These are phyloP conservation scores for Phyllotreta cruciferae DNA, from an alignment of 2,888 invertebrate species.

Conservation along the genomic window DNA sequence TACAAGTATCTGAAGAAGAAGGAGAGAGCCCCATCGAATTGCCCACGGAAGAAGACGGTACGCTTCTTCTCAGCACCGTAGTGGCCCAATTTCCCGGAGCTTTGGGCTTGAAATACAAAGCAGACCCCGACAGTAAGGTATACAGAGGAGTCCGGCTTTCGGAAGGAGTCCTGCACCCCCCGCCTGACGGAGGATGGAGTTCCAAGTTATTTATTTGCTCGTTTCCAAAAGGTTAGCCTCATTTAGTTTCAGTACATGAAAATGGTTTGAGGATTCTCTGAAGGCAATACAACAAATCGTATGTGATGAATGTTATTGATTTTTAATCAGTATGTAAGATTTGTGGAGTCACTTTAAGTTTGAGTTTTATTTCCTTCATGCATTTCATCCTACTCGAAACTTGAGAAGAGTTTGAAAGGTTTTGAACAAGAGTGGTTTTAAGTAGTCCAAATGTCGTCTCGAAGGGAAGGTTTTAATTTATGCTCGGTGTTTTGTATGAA, in stretches of 20 bases:
- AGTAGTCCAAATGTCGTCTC: no score
- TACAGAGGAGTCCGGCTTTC: slow-evolving; percentile 89
- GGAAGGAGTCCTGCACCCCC: slow-evolving; percentile 92
- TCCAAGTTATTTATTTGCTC: slow-evolving; percentile 78
- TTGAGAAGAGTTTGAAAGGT: no score
- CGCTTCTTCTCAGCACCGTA: slow-evolving; percentile 90
- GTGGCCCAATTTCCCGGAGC: slow-evolving; percentile 97
- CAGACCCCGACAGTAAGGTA: slow-evolving; percentile 85
- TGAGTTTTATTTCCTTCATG: no score
- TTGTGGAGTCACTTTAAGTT: no score
- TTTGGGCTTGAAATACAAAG: slow-evolving; percentile 93
- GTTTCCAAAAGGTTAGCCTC: slow-evolving; percentile 74
- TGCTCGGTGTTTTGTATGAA: neutral
- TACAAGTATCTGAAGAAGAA: slow-evolving; percentile 96
- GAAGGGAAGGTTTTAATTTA: no score
- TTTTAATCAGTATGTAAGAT: no score
- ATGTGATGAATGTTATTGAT: no score
- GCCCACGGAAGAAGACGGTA: slow-evolving; percentile 93
- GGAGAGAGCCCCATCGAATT: slow-evolving; percentile 97
- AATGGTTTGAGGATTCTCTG: neutral
- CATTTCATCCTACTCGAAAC: no score
- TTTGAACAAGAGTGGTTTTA: no score
- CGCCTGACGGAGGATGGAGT: slow-evolving; percentile 86
- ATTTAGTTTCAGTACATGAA: slow-evolving; percentile 10
- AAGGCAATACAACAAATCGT: neutral